Conservation (phyloP, 2,113 vertebrate species). For the Natator depressus region DNA sequence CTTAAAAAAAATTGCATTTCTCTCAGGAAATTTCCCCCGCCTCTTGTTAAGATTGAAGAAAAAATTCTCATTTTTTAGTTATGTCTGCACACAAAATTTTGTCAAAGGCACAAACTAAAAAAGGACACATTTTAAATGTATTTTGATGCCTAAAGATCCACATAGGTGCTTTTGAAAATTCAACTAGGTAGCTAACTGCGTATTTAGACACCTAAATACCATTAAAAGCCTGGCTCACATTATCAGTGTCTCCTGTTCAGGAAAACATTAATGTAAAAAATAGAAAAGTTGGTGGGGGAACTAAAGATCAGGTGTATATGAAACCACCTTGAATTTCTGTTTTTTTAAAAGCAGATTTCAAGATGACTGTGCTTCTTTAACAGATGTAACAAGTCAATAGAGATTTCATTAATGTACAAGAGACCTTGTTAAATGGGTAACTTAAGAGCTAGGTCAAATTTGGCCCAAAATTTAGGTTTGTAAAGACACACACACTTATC, state of each 20-base stretch:
- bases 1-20: background rate
- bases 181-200: background rate
- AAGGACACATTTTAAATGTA: background rate
- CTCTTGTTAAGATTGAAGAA: background rate
- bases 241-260: background rate
- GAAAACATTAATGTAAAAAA: background rate
- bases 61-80: background rate
- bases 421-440: background rate
- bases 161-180: background rate
- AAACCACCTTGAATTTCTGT: background rate
- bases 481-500: background rate
- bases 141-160: background rate
- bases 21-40: background rate
- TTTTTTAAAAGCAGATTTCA: background rate
- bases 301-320: background rate
- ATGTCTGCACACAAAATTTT: background rate
- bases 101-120: background rate
- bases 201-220: background rate
- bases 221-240: background rate
- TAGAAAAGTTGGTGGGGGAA: background rate
- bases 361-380: background rate
- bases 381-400: background rate
- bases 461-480: background rate
- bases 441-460: background rate
- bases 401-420: background rate